Evolutionary conservation across 2,113 vertebrate genomes (phyloP).

Genomic region (Anhinga rufa): DNA sequence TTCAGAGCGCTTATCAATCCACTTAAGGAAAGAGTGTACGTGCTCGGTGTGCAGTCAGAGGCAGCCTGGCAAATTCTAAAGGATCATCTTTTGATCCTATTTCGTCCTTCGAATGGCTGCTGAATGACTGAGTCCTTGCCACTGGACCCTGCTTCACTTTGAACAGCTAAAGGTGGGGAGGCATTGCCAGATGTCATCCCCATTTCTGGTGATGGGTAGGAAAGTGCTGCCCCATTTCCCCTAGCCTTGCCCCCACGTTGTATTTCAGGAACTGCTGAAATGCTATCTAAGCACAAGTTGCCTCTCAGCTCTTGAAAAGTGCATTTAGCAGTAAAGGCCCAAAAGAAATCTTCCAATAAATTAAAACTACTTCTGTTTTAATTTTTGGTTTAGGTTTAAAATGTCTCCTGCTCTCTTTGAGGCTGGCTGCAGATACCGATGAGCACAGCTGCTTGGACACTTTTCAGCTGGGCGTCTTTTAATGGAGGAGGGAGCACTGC

Average conservation of each 20-base stretch:
- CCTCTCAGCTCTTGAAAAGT: not conserved
- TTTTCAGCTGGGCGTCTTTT: not conserved
- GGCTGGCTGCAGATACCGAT: not conserved
- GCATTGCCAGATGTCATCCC: not conserved
- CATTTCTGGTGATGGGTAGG: accelerated
- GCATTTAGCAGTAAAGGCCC: not conserved
- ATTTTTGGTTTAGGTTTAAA: not conserved
- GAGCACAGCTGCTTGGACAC: not conserved
- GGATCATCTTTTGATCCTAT: not conserved
- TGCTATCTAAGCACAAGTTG: accelerated
- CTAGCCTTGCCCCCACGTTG: not conserved
- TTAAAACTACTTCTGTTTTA: not conserved
- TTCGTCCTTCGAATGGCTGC: not conserved
- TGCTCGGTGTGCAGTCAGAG: not conserved
- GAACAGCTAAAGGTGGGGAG: not conserved
- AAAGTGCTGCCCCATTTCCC: not conserved
- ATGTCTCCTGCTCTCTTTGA: not conserved
- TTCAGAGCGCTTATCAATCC: not conserved
- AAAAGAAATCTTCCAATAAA: not conserved
- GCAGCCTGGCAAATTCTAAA: not conserved
- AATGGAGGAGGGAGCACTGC: not conserved
- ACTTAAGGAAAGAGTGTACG: not conserved
- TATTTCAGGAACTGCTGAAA: not conserved
- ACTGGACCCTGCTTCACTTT: not conserved
- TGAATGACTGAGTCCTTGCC: not conserved